Conservation (phyloP, 2,888 invertebrate species). For the Danaus chrysippus region DNA sequence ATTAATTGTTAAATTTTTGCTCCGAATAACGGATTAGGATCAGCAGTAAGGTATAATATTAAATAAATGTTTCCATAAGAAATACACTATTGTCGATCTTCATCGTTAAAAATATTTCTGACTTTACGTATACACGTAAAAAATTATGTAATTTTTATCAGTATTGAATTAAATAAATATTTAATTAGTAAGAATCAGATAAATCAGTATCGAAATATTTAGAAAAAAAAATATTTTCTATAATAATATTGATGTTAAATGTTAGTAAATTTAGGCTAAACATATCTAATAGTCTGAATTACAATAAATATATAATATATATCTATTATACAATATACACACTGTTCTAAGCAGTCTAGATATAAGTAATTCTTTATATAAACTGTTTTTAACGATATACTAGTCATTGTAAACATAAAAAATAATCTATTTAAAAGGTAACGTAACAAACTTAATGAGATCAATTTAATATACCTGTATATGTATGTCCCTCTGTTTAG, state of each 20-base stretch:
- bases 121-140: too few relatives aligned
- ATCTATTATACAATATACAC: conserved; percentile 3
- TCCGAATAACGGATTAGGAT: too few relatives aligned
- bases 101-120: too few relatives aligned
- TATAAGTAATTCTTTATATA: conserved; percentile 2
- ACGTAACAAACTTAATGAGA: too few relatives aligned
- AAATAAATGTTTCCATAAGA: too few relatives aligned
- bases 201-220: not conserved
- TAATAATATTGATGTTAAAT: conserved; percentile 2
- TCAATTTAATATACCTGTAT: too few relatives aligned
- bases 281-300: conserved; percentile 9
- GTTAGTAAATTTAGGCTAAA: conserved; percentile 4
- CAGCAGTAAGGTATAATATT: too few relatives aligned
- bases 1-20: too few relatives aligned
- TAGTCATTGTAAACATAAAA: not conserved
- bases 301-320: conserved; percentile 7
- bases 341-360: conserved; percentile 3
- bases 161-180: not conserved
- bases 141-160: too few relatives aligned
- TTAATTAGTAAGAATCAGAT: not conserved
- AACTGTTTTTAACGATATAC: conserved; percentile 4
- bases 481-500: too few relatives aligned
- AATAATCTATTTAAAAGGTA: not conserved
- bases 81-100: too few relatives aligned
- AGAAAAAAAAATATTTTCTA: not conserved